These are phyloP conservation scores for Selene dorsalis DNA, from an alignment of 2,797 vertebrate species.

Conservation along the genomic window DNA sequence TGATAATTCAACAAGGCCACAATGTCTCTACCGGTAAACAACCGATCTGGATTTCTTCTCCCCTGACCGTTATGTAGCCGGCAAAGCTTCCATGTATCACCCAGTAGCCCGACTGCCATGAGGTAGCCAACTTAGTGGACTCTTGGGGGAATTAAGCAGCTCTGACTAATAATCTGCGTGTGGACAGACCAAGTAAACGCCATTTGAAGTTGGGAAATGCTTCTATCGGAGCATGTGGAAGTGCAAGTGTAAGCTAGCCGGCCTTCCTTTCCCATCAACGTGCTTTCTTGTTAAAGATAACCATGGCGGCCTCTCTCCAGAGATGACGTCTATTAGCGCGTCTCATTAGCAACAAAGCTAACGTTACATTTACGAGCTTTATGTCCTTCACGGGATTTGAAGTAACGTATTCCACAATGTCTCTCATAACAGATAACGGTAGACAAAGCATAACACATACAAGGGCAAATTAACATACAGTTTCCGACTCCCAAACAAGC, in stretches of 20 bases:
- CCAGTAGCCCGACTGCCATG: conserved; percentile 27
- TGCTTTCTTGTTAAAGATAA: conserved; percentile 66
- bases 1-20: conserved; percentile 16
- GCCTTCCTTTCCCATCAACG: conserved; percentile 58
- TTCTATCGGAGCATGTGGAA: conserved; percentile 15
- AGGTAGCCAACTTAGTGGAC: conserved; percentile 26
- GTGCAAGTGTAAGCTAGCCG: conserved; percentile 32
- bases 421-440: background rate
- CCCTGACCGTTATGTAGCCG: background rate
- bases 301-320: conserved; percentile 74
- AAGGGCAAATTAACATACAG: background rate
- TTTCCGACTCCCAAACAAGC: background rate
- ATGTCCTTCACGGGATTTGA: background rate
- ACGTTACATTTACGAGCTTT: background rate
- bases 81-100: background rate
- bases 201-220: background rate
- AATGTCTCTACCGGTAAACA: background rate
- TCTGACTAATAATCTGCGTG: background rate
- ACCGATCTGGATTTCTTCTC: background rate
- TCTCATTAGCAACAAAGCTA: conserved; percentile 52
- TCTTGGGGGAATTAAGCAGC: background rate
- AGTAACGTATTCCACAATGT: background rate
- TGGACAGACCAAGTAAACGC: background rate
- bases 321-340: conserved; percentile 78
- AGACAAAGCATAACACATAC: background rate